Evolutionary conservation across 2,113 vertebrate genomes (phyloP).

Genomic region (Puma concolor): DNA sequence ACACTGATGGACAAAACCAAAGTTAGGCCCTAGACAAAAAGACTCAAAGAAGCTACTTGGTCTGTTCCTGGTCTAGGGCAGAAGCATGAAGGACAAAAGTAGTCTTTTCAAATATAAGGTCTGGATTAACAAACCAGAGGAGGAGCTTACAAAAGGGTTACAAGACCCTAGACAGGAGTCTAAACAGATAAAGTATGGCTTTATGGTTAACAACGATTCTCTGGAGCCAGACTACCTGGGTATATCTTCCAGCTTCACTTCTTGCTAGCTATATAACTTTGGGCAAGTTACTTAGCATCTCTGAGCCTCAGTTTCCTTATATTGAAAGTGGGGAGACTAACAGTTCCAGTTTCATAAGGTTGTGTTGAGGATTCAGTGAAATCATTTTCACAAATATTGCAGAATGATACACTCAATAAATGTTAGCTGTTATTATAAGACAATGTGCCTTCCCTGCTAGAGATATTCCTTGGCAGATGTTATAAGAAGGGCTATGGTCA

Average conservation of each 20-base stretch:
- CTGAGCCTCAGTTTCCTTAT: neutral
- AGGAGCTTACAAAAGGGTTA: neutral
- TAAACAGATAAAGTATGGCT: neutral
- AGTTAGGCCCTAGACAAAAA: neutral
- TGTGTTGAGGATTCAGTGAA: neutral
- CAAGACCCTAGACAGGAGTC: neutral
- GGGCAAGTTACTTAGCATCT: neutral
- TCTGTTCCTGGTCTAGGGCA: neutral
- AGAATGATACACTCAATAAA: neutral
- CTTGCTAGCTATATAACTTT: neutral
- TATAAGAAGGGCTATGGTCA: neutral
- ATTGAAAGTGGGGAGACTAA: neutral
- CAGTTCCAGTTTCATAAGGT: neutral
- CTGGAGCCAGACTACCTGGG: neutral
- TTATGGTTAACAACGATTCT: neutral
- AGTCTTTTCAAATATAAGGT: neutral
- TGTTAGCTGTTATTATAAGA: slow-evolving; percentile 37
- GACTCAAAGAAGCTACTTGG: neutral
- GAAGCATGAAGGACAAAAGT: neutral
- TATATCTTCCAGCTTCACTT: neutral
- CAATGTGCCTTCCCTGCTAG: neutral
- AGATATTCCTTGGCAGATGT: neutral
- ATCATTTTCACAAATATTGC: neutral
- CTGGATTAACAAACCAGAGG: neutral
- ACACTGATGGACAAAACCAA: neutral